Evolutionary conservation across 2,113 vertebrate genomes (phyloP).

Genomic region (Gadus macrocephalus): DNA sequence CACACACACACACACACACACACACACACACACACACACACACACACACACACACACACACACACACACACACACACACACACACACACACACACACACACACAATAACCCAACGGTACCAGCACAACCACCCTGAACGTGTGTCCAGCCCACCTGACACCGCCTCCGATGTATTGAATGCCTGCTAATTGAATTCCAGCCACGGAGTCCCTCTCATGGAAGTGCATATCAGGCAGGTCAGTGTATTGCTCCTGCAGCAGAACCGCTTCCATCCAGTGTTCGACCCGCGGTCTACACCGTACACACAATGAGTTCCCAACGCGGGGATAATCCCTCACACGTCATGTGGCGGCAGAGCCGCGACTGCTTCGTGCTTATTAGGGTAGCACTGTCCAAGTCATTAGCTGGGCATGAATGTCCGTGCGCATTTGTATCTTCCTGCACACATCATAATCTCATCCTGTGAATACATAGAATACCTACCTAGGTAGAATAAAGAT

Average conservation of each 20-base stretch:
- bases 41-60: too few relatives aligned
- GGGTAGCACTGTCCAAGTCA: slow-evolving; percentile 42
- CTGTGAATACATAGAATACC: too few relatives aligned
- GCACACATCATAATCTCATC: too few relatives aligned
- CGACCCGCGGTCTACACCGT: slow-evolving; percentile 29
- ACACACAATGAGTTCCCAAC: slow-evolving; percentile 67
- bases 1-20: background rate
- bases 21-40: too few relatives aligned
- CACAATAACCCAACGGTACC: slow-evolving; percentile 5
- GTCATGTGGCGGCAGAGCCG: slow-evolving; percentile 27
- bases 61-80: too few relatives aligned
- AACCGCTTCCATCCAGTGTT: slow-evolving; percentile 26
- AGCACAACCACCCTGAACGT: too few relatives aligned
- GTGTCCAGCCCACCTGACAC: slow-evolving; percentile 26
- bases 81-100: too few relatives aligned
- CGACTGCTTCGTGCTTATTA: slow-evolving; percentile 7
- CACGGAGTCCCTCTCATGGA: slow-evolving; percentile 26
- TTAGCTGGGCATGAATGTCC: slow-evolving; percentile 20
- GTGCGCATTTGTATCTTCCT: background rate
- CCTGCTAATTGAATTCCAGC: slow-evolving; percentile 53
- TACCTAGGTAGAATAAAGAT: too few relatives aligned
- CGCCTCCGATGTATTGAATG: slow-evolving; percentile 45
- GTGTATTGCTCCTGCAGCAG: slow-evolving; percentile 32
- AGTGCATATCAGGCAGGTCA: slow-evolving; percentile 47
- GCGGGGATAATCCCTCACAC: slow-evolving; percentile 60